These are phyloP conservation scores for Agrotis ipsilon DNA, from an alignment of 2,888 invertebrate species.

Conservation along the genomic window DNA sequence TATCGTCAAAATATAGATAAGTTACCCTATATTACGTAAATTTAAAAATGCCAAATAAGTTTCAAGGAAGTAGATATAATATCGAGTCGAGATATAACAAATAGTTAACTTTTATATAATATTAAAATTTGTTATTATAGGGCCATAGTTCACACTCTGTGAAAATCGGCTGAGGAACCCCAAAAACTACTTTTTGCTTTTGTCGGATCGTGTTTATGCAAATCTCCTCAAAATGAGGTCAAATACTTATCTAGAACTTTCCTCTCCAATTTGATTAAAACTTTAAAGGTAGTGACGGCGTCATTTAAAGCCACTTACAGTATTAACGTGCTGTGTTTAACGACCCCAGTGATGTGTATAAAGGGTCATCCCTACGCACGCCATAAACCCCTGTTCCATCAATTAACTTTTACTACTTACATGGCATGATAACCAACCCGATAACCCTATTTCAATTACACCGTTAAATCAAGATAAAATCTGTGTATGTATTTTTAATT, in stretches of 20 bases:
- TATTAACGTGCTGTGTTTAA: constrained; percentile 57
- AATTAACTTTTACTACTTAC: constrained; percentile 61
- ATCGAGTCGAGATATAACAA: no score
- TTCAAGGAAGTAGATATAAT: no score
- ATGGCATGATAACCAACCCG: constrained; percentile 47
- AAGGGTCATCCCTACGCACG: constrained; percentile 49
- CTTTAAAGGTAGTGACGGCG: constrained; percentile 39
- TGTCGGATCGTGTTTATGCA: not conserved
- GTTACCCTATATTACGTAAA: no score
- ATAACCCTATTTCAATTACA: constrained; percentile 51
- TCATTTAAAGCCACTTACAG: constrained; percentile 50
- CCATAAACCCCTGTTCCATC: constrained; percentile 51
- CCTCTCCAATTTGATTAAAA: constrained; percentile 44
- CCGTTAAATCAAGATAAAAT: constrained; percentile 22
- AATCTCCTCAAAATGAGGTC: not conserved
- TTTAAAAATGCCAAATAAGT: no score
- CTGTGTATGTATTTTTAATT: not conserved
- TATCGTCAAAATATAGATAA: no score
- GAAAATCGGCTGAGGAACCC: no score
- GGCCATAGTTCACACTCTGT: no score
- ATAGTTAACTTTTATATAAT: no score
- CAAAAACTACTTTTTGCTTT: no score
- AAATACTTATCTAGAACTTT: constrained; percentile 12
- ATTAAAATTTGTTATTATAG: no score
- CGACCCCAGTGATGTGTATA: constrained; percentile 52